phyloP scores from a whole-genome alignment of 1,140 invertebrate species.

The Plectrocnemia conspersa region DNA sequence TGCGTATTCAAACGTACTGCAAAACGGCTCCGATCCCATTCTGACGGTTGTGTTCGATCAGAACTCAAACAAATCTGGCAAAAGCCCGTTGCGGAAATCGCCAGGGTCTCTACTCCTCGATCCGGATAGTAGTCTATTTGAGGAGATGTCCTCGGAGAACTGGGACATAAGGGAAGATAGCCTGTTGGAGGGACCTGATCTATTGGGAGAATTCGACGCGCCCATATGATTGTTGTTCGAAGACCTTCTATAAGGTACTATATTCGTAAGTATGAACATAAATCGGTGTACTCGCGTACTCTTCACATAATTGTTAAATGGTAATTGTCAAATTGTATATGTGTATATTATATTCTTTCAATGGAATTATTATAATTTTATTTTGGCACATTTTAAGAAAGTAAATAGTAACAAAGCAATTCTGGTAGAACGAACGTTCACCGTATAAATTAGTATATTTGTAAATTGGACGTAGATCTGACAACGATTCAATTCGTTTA shows the following conservation, averaged over 20 bases:
- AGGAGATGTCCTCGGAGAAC: constrained; percentile 19
- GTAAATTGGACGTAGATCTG: too few species aligned
- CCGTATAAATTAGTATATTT: too few species aligned
- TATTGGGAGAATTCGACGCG: constrained; percentile 24
- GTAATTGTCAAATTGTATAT: neutral
- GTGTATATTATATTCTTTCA: neutral
- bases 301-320: neutral
- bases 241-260: constrained; percentile 25
- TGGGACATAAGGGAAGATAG: constrained; percentile 21
- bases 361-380: neutral
- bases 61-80: constrained; percentile 1
- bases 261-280: neutral
- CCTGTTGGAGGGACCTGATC: constrained; percentile 17
- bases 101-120: constrained; percentile 7
- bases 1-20: constrained; percentile 23
- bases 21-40: constrained; percentile 27
- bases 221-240: constrained; percentile 34
- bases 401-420: too few species aligned
- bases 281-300: neutral
- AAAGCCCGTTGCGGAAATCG: constrained; percentile 9
- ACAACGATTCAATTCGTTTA: too few species aligned
- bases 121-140: constrained; percentile 23
- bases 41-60: constrained; percentile 22
- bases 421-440: too few species aligned
- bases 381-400: too few species aligned